Conservation (phyloP, 2,888 invertebrate genomes). For the Halictus quadricinctus region DNA sequence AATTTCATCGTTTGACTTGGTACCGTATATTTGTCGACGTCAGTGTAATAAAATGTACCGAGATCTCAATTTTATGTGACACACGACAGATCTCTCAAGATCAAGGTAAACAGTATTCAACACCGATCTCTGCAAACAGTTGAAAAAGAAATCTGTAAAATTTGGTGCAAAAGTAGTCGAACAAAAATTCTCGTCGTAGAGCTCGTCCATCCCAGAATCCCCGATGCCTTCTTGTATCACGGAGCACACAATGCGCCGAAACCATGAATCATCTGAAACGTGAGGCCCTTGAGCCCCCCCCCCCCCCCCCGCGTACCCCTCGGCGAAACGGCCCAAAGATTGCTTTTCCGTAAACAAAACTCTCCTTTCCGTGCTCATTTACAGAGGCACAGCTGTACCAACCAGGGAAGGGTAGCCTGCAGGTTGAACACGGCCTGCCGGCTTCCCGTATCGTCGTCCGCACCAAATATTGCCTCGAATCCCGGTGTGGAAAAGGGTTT, state of each 20-base stretch:
- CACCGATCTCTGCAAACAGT: not conserved
- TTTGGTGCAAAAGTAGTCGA: not conserved
- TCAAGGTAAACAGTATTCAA: not conserved
- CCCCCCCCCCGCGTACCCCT: not conserved
- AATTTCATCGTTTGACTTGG: too few relatives aligned
- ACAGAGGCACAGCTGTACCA: slow-evolving; percentile 33
- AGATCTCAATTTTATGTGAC: too few relatives aligned
- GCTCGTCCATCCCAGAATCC: not conserved
- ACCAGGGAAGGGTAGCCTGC: slow-evolving; percentile 29
- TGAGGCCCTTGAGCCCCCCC: not conserved
- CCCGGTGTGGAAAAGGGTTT: slow-evolving; percentile 32
- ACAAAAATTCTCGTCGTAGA: accelerated
- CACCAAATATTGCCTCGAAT: slow-evolving; percentile 42
- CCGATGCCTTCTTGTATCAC: not conserved
- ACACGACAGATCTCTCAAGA: not conserved
- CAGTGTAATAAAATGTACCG: too few relatives aligned
- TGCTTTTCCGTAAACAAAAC: slow-evolving; percentile 23
- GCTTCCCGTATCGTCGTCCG: slow-evolving; percentile 18
- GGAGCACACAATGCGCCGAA: not conserved
- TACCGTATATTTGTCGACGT: too few relatives aligned
- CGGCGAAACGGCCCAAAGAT: not conserved
- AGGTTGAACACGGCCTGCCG: slow-evolving; percentile 41
- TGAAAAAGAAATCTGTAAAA: not conserved
- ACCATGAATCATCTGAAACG: not conserved
- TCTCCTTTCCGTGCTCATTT: slow-evolving; percentile 32